phyloP scores from a whole-genome alignment of 2,113 vertebrate species.

The Catagonus wagneri region DNA sequence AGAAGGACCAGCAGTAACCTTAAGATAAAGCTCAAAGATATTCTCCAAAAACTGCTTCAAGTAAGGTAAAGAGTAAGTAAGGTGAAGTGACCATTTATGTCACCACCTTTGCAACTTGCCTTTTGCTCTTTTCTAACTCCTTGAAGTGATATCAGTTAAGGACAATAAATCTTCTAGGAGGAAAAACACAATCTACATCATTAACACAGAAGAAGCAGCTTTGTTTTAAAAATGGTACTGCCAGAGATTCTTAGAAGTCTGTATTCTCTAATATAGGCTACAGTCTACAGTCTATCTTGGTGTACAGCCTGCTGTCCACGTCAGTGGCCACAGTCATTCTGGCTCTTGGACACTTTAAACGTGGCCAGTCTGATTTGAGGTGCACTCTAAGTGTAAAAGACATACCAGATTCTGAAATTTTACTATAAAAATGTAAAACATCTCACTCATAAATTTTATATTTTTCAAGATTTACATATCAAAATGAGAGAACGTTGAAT shows the following conservation, averaged over 20 bases:
- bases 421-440: not conserved
- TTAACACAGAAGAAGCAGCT: not conserved
- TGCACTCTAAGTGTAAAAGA: not conserved
- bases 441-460: not conserved
- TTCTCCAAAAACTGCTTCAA: not conserved
- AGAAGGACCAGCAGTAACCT: not conserved
- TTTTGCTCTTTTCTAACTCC: not conserved
- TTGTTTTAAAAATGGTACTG: not conserved
- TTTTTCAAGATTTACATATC: not conserved
- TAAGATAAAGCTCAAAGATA: not conserved
- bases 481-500: not conserved
- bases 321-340: not conserved
- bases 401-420: not conserved
- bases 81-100: not conserved
- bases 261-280: not conserved
- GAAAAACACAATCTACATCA: not conserved
- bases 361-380: not conserved
- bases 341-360: not conserved
- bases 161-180: not conserved
- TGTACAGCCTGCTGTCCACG: too few species aligned
- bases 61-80: not conserved
- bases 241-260: not conserved
- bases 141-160: not conserved
- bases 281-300: not conserved
- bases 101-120: not conserved